A percentile compares a stretch with the other conserved stretches of the same genome.
Conservation (phyloP, 2,113 vertebrate genomes). For the Saguinus midas region DNA sequence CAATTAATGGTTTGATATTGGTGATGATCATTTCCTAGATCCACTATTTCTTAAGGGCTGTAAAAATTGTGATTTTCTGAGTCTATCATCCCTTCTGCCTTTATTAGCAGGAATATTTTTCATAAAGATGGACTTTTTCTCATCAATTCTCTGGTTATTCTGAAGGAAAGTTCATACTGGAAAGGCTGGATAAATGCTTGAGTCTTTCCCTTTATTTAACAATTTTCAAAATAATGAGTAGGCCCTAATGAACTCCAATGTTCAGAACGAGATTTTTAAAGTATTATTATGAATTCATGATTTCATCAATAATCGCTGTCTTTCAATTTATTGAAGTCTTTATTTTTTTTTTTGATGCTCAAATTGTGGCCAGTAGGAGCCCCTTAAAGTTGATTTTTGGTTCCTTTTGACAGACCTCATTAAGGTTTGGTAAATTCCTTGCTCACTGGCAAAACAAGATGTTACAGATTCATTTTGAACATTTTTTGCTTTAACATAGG, state of each 20-base stretch:
- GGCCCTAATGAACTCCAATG: background rate
- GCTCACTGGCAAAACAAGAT: background rate
- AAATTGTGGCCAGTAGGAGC: background rate
- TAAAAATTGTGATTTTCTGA: background rate
- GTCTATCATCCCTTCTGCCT: background rate
- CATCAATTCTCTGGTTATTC: background rate
- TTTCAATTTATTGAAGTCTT: background rate
- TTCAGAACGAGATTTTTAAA: background rate
- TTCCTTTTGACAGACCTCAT: background rate
- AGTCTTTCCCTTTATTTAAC: background rate
- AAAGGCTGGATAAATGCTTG: background rate
- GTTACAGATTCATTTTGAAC: background rate
- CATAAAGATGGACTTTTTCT: background rate
- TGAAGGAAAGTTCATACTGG: background rate
- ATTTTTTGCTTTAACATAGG: background rate
- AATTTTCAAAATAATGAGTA: background rate
- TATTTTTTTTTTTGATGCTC: background rate
- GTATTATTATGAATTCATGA: background rate
- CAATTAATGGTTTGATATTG: background rate
- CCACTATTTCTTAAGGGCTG: background rate
- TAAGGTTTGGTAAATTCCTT: background rate
- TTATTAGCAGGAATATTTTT: conserved; percentile 2
- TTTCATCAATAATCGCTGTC: background rate
- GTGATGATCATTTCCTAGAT: background rate
- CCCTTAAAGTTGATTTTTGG: background rate